Evolutionary conservation across 1,140 invertebrate genomes (phyloP).

Genomic region (Melipona quadrifasciata): DNA sequence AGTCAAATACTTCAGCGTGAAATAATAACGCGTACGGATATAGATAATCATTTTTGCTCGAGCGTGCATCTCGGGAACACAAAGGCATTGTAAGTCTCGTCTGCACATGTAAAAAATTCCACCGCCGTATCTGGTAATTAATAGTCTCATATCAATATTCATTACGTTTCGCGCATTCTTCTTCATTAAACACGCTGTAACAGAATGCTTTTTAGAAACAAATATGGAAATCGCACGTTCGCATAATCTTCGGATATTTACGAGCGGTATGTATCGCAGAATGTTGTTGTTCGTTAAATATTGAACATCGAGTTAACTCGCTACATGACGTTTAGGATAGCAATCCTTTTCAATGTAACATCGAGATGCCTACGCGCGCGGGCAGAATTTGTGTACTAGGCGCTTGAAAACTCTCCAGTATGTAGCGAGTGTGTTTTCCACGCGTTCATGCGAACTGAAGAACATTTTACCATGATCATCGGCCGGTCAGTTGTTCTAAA

Average conservation of each 20-base stretch:
- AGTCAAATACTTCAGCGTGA: background rate
- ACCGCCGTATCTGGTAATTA: background rate
- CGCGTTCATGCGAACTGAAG: background rate
- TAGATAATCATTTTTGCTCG: slow-evolving; percentile 11
- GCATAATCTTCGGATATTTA: background rate
- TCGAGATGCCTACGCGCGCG: too few species aligned
- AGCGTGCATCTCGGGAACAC: background rate
- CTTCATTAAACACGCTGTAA: background rate
- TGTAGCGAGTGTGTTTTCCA: background rate
- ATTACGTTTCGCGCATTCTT: background rate
- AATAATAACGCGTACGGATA: slow-evolving; percentile 17
- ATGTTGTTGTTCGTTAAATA: too few species aligned
- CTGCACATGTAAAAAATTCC: background rate
- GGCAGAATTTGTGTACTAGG: too few species aligned
- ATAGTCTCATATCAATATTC: too few species aligned
- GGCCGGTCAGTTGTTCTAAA: slow-evolving; percentile 3
- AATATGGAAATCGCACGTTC: background rate
- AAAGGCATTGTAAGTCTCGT: background rate
- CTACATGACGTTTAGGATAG: too few species aligned
- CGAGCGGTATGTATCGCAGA: too few species aligned
- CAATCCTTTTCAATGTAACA: too few species aligned
- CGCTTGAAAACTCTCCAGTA: too few species aligned
- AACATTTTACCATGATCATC: background rate
- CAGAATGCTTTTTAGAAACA: background rate
- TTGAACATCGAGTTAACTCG: too few species aligned